These are phyloP conservation scores for Atopsyche davidsoni DNA, from an alignment of 1,140 invertebrate genomes.

Conservation along the genomic window DNA sequence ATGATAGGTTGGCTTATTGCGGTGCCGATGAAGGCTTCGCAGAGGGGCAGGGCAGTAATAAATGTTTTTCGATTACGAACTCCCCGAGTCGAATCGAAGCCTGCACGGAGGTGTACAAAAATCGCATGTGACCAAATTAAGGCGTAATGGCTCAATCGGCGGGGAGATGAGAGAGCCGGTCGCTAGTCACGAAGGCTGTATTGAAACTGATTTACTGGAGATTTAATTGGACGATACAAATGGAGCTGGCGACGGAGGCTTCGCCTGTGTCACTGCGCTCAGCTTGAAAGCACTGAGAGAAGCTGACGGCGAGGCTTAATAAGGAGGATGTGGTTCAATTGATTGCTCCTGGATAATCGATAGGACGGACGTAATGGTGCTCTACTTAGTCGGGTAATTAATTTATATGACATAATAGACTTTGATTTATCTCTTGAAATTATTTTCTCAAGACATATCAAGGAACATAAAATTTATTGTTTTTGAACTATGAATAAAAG, in stretches of 20 bases:
- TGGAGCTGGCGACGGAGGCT: neutral
- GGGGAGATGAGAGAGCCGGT: neutral
- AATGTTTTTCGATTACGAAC: neutral
- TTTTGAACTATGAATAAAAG: no score
- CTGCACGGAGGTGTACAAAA: neutral
- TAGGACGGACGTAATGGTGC: no score
- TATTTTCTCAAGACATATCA: no score
- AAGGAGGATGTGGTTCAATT: no score
- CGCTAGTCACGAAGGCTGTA: neutral
- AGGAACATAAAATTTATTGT: no score
- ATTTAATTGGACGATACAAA: constrained; percentile 1
- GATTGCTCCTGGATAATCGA: no score
- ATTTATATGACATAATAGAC: no score
- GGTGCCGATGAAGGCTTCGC: no score
- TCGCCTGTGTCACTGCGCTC: neutral
- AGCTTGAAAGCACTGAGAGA: neutral
- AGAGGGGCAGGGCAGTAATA: neutral
- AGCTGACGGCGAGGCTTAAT: no score
- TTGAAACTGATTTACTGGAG: neutral
- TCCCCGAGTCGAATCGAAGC: neutral
- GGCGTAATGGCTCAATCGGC: neutral
- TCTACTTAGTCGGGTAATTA: no score
- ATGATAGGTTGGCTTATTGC: no score
- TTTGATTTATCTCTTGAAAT: no score
- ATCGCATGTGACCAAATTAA: constrained; percentile 1